Base-by-base conservation (phyloP, 2,113 vertebrate genomes). In the Pao palembangensis region DNA sequence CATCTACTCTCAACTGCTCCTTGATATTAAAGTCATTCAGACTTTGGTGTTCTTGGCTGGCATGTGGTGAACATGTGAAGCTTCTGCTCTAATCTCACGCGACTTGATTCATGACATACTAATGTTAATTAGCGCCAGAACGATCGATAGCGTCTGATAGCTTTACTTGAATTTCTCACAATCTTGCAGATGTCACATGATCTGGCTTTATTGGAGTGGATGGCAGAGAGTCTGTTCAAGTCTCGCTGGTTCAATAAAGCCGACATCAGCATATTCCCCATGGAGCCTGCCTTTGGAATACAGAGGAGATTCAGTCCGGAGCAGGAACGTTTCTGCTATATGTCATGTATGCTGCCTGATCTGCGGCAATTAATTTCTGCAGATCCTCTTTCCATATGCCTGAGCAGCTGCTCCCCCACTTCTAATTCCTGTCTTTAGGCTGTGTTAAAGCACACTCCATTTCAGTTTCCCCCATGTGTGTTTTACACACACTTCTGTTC, bases 281-380 rank as follows among this genome's bases (percentile, higher is more conserved):
- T 67, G 60, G 51, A 52, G 47, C 59, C 20, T 67, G 59, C 58
- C 64, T 75, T 72, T 77, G 48, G 62, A 72, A 79, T 73, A 62
- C 73, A 71, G 66, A 58, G 67, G 58, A 58, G 51, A 80, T 76
- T 82, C 67, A 73, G 62, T 82, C 51, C 58, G 63, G 55, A 71
- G 73, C 60, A 71, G 63, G 81, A 81, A 52, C 48, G 79, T 73
- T 75, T 61, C 41, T 63, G 53, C 73, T 86, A 69, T 82, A 78
- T 81, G 79, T 78, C 80, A 80, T 83, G 77, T 62, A 75, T 76
- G 73, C 85, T 68, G 84, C 56, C 58, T 75, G 78, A 88, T 88
- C 75, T 85, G 70, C 83, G 68, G 78, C 82, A 86, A 88, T 89
- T 86, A 83, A 88, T 89, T 88, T 85, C 78, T 78, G 41, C 55